Conservation (phyloP, 2,888 invertebrate species). For the Colostygia pectinataria region DNA sequence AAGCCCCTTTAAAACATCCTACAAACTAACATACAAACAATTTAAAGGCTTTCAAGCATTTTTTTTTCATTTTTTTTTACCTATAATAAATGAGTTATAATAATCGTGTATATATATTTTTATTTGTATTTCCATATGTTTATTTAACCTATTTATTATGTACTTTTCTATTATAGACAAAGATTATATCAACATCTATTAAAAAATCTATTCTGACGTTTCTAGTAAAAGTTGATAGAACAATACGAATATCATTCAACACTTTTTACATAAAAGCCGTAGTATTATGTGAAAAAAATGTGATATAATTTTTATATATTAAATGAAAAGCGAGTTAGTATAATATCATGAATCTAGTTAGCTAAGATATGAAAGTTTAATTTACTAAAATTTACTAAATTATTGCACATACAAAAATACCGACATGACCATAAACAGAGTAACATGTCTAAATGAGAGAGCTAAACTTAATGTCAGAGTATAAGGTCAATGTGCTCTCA, state of each 20-base stretch:
- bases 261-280: slow-evolving; percentile 41
- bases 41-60: slow-evolving; percentile 79
- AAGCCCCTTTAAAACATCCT: slow-evolving; percentile 62
- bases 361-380: slow-evolving; percentile 76
- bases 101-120: slow-evolving; percentile 82
- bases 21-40: slow-evolving; percentile 76
- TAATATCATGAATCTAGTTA: slow-evolving; percentile 69
- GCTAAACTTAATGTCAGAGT: slow-evolving; percentile 24
- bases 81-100: slow-evolving; percentile 75
- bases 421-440: slow-evolving; percentile 50
- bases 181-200: slow-evolving; percentile 79
- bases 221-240: slow-evolving; percentile 35
- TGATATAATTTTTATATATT: slow-evolving; percentile 50
- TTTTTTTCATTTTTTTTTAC: slow-evolving; percentile 70
- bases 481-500: slow-evolving; percentile 28
- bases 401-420: slow-evolving; percentile 81
- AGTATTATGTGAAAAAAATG: slow-evolving; percentile 48
- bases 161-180: slow-evolving; percentile 79
- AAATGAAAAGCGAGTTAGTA: slow-evolving; percentile 70
- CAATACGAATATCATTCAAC: slow-evolving; percentile 4
- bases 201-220: slow-evolving; percentile 47
- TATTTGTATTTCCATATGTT: slow-evolving; percentile 78
- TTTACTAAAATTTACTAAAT: slow-evolving; percentile 53
- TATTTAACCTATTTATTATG: slow-evolving; percentile 76
- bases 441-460: slow-evolving; percentile 28